Percentiles rank a stretch among this genome's conserved stretches.
Conservation (phyloP, 2,113 vertebrate species). For the Athene noctua region DNA sequence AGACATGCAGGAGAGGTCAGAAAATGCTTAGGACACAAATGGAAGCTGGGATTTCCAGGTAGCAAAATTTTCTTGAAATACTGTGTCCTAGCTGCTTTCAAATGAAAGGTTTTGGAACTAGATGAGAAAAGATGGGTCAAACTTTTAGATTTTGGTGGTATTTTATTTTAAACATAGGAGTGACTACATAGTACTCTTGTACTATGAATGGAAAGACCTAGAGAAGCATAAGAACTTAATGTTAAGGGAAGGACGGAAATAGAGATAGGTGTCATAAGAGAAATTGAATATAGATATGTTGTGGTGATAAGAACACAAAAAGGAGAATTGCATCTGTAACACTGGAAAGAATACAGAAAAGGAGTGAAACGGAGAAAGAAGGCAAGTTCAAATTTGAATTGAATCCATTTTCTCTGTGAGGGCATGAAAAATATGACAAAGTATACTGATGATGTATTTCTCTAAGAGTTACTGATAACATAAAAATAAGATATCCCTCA, state of each 20-base stretch:
- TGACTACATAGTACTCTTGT: neutral
- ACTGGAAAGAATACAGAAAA: neutral
- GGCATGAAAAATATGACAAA: neutral
- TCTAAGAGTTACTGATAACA: neutral
- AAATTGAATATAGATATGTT: neutral
- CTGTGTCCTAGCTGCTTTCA: neutral
- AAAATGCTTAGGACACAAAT: neutral
- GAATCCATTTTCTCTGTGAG: neutral
- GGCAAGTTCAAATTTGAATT: neutral
- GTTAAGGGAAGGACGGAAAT: neutral
- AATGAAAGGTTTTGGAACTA: neutral
- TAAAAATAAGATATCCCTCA: neutral
- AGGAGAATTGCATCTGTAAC: neutral
- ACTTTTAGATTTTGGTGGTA: neutral
- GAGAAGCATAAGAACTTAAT: neutral
- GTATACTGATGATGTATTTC: neutral
- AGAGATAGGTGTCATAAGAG: neutral
- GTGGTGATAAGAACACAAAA: neutral
- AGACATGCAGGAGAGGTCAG: neutral
- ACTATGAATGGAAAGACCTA: neutral
- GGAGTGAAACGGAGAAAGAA: neutral
- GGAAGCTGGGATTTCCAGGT: neutral
- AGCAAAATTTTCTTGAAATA: neutral
- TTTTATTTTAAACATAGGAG: neutral
- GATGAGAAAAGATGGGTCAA: neutral